Evolutionary conservation across 2,113 vertebrate species (phyloP).

Genomic region (Anoplopoma fimbria): DNA sequence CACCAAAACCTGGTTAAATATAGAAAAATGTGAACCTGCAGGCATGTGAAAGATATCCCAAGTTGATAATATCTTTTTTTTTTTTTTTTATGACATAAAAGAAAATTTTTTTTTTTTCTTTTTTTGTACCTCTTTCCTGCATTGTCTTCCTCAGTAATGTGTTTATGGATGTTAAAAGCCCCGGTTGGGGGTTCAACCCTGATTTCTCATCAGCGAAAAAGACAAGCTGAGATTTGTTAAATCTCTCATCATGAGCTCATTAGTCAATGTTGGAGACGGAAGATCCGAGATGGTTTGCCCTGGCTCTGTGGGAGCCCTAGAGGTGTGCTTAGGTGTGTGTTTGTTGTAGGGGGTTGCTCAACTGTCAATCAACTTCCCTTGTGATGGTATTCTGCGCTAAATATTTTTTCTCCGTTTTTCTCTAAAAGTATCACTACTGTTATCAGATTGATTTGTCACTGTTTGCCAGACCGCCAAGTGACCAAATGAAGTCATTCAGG

Average conservation of each 20-base stretch:
- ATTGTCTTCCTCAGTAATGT: background rate
- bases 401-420: background rate
- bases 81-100: background rate
- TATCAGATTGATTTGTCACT: conserved; percentile 39
- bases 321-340: conserved; percentile 20
- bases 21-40: conserved; percentile 21
- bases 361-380: conserved; percentile 11
- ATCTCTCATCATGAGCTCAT: conserved; percentile 60
- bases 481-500: conserved; percentile 14
- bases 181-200: conserved; percentile 7
- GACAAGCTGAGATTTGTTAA: conserved; percentile 51
- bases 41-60: conserved; percentile 16
- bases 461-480: conserved; percentile 35
- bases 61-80: background rate
- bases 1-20: conserved; percentile 18
- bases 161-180: background rate
- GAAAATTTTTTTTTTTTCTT: background rate
- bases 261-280: conserved; percentile 38
- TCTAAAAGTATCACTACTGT: background rate
- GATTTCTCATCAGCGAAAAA: conserved; percentile 41
- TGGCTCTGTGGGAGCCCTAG: conserved; percentile 19
- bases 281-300: conserved; percentile 49
- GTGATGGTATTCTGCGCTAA: background rate
- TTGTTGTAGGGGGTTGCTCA: background rate
- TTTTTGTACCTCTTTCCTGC: too few relatives aligned